Conservation (phyloP, 2,797 vertebrate genomes). For the Salmo trutta region DNA sequence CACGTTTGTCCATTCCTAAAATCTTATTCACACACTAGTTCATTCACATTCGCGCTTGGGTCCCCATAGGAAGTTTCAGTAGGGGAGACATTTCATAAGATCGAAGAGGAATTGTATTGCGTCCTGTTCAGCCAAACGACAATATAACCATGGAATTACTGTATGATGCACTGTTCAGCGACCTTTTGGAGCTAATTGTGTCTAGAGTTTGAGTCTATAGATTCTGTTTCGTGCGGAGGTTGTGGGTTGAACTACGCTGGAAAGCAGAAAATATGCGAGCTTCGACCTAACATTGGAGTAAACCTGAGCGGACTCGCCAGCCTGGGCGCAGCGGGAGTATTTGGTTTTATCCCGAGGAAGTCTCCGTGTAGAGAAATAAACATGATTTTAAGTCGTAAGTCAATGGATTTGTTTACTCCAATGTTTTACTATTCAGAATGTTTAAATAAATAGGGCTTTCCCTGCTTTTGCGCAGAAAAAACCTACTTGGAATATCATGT, state of each 20-base stretch:
- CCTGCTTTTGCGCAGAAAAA: neutral
- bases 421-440: neutral
- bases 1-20: constrained; percentile 67
- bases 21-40: constrained; percentile 68
- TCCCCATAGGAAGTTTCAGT: constrained; percentile 32
- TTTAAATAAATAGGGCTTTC: no score
- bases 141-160: constrained; percentile 66
- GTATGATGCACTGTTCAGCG: constrained; percentile 26
- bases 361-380: constrained; percentile 29
- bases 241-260: constrained; percentile 37
- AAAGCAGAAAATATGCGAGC: constrained; percentile 70
- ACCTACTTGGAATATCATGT: neutral
- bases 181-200: constrained; percentile 26
- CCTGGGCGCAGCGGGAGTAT: constrained; percentile 39
- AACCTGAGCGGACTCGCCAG: constrained; percentile 42
- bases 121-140: constrained; percentile 7
- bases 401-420: neutral
- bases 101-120: constrained; percentile 23
- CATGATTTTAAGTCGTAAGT: constrained; percentile 79
- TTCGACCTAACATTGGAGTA: constrained; percentile 50
- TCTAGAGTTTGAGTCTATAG: constrained; percentile 22
- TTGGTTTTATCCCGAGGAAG: constrained; percentile 37
- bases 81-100: constrained; percentile 18
- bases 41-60: constrained; percentile 72
- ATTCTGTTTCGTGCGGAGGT: constrained; percentile 1